Percentiles rank a stretch among this genome's conserved stretches.
phyloP scores from a whole-genome alignment of 2,113 vertebrate species.

The Herpailurus yagouaroundi region DNA sequence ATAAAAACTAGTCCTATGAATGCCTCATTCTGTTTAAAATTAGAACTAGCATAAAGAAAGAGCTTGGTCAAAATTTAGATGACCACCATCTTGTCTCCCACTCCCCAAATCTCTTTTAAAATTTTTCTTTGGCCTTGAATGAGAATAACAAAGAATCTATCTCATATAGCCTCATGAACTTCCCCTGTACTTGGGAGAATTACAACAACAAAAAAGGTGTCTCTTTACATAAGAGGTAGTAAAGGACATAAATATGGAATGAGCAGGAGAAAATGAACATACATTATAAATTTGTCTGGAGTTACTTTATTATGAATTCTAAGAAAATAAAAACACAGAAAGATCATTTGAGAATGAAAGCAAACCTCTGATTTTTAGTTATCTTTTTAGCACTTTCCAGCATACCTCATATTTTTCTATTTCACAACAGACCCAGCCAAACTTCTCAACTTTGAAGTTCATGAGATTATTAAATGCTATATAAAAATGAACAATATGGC shows the following conservation, averaged over 20 bases:
- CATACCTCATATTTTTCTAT: neutral
- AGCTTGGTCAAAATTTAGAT: conserved; percentile 44
- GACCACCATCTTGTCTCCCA: neutral
- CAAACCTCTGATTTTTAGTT: neutral
- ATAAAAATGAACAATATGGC: neutral
- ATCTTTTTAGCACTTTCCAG: neutral
- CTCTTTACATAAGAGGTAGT: neutral
- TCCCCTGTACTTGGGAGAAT: neutral
- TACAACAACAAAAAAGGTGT: neutral
- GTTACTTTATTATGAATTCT: neutral
- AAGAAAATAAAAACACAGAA: neutral
- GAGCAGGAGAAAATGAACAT: neutral
- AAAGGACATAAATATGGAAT: neutral
- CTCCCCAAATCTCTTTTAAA: neutral
- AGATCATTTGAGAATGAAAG: neutral
- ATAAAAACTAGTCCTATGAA: conserved; percentile 32
- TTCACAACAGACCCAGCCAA: neutral
- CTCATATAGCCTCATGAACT: neutral
- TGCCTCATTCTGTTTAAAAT: conserved; percentile 44
- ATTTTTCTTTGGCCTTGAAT: neutral
- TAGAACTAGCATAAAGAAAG: conserved; percentile 17
- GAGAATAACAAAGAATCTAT: conserved; percentile 26
- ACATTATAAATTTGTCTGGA: neutral
- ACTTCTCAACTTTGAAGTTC: neutral
- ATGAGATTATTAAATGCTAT: neutral